Percentiles rank a stretch among this genome's conserved stretches.
phyloP scores from a whole-genome alignment of 2,888 invertebrate species.

The Rotaria macrura region DNA sequence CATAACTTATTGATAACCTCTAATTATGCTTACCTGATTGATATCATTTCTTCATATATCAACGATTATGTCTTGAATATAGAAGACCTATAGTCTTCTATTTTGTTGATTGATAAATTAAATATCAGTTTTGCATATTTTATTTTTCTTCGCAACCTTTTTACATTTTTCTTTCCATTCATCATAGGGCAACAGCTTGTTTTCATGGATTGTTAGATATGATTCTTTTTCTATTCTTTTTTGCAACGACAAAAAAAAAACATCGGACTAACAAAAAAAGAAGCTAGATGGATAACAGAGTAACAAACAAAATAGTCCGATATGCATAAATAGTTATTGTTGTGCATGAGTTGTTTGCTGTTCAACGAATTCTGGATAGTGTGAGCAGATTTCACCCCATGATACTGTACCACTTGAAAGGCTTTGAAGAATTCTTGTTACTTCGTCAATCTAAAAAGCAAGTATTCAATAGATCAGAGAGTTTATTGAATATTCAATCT shows the following conservation, averaged over 20 bases:
- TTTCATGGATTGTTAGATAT: neutral
- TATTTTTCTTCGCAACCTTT: neutral
- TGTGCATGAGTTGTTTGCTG: neutral
- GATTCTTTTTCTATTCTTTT: neutral
- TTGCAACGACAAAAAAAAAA: neutral
- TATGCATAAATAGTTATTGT: neutral
- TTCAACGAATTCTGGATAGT: neutral
- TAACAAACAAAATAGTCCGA: neutral
- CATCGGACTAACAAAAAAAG: neutral
- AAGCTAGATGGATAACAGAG: neutral
- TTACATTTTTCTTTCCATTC: neutral
- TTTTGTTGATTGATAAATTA: no score
- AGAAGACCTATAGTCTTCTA: neutral
- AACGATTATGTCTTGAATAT: neutral
- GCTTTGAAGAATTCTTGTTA: neutral
- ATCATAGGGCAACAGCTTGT: neutral
- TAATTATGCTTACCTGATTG: neutral
- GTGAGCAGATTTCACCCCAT: neutral
- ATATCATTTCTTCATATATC: neutral
- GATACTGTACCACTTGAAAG: constrained; percentile 1
- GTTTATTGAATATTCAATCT: no score
- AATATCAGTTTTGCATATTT: neutral
- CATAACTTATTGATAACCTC: neutral
- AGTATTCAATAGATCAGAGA: neutral
- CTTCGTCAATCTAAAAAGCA: neutral